These are phyloP conservation scores for Phrynosoma blainvillii DNA, from an alignment of 2,113 vertebrate species.

Conservation along the genomic window DNA sequence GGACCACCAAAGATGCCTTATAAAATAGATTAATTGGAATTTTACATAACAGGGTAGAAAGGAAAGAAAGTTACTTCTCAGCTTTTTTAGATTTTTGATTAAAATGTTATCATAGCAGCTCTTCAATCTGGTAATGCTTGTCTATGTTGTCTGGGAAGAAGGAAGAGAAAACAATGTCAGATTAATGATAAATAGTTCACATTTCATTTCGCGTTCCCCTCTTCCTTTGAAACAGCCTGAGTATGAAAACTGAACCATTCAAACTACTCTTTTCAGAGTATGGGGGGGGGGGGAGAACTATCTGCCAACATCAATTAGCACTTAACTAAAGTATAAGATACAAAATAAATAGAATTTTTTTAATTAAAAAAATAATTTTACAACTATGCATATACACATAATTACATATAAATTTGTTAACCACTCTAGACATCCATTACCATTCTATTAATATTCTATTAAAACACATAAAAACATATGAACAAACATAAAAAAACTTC, in stretches of 20 bases:
- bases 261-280: neutral
- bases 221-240: neutral
- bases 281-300: neutral
- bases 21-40: conserved; percentile 38
- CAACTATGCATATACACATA: too few relatives aligned
- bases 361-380: neutral
- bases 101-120: conserved; percentile 3
- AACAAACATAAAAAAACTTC: too few relatives aligned
- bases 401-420: too few relatives aligned
- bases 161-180: conserved; percentile 7
- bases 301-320: conserved; percentile 33
- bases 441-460: too few relatives aligned
- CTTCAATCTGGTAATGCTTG: conserved; percentile 17
- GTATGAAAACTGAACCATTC: conserved; percentile 18
- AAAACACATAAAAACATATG: too few relatives aligned
- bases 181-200: conserved; percentile 16
- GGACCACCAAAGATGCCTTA: conserved; percentile 9
- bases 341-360: conserved; percentile 17
- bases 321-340: neutral
- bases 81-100: conserved; percentile 29
- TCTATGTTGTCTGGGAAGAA: neutral
- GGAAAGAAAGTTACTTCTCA: conserved; percentile 22
- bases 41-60: conserved; percentile 31
- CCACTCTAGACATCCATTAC: too few relatives aligned
- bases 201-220: neutral